Evolutionary conservation across 2,888 invertebrate genomes (phyloP).

Genomic region (Scaptomyza parva): DNA sequence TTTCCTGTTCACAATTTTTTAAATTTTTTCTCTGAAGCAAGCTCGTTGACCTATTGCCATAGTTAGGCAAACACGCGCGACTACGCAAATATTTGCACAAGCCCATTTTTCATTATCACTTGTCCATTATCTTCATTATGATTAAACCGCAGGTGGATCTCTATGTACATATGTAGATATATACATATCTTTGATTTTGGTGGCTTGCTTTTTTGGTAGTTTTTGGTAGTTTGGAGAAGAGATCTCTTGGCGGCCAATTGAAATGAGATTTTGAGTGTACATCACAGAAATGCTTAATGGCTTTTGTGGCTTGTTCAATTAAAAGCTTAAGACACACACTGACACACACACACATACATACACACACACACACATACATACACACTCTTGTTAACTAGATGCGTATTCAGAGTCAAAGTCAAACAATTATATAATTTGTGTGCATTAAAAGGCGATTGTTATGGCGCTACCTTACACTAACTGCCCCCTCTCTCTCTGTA

Average conservation of each 20-base stretch:
- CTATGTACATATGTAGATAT: too few relatives aligned
- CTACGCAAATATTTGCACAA: conserved; percentile 56
- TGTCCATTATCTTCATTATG: conserved; percentile 29
- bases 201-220: too few relatives aligned
- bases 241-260: conserved; percentile 60
- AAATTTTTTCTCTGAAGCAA: too few relatives aligned
- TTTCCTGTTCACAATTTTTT: too few relatives aligned
- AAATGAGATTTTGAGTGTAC: conserved; percentile 62
- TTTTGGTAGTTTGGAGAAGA: conserved; percentile 14
- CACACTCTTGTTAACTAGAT: background rate
- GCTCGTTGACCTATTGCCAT: conserved; percentile 74
- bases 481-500: too few relatives aligned
- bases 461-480: conserved; percentile 36
- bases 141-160: background rate
- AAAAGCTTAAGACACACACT: conserved; percentile 59
- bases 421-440: conserved; percentile 57
- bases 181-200: too few relatives aligned
- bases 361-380: background rate
- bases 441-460: conserved; percentile 44
- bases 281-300: conserved; percentile 67
- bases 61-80: conserved; percentile 53
- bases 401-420: conserved; percentile 28
- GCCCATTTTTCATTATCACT: conserved; percentile 69
- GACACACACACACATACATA: conserved; percentile 1
- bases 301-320: conserved; percentile 73